Evolutionary conservation across 2,797 vertebrate genomes (phyloP).

Genomic region (Neopelma chrysocephalum): DNA sequence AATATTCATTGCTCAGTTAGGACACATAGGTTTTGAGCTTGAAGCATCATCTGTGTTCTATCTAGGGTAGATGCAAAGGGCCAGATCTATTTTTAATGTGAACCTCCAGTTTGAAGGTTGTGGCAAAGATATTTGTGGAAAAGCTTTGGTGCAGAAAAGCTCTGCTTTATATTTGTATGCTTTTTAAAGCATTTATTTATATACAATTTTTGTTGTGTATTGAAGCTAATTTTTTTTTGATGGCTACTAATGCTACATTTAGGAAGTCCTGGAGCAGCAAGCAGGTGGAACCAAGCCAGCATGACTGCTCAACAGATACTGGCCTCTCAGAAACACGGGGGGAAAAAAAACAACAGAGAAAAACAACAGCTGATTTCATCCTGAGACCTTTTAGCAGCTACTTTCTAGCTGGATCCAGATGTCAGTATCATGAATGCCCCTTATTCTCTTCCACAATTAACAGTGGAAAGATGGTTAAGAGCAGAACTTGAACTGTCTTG

Average conservation of each 20-base stretch:
- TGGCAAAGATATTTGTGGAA: not conserved
- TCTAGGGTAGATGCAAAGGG: not conserved
- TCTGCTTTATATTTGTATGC: not conserved
- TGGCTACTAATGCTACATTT: not conserved
- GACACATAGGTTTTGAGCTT: not conserved
- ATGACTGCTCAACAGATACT: not conserved
- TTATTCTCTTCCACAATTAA: not conserved
- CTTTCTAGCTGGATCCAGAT: not conserved
- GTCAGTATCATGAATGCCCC: accelerated
- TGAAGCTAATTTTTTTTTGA: not conserved
- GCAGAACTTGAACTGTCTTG: not conserved
- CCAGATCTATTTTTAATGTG: not conserved
- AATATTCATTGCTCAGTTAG: not conserved
- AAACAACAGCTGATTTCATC: not conserved
- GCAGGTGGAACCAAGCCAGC: not conserved
- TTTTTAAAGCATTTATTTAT: not conserved
- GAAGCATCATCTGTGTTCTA: not conserved
- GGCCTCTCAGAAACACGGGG: not conserved
- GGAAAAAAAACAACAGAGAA: too few species aligned
- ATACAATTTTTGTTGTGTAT: not conserved
- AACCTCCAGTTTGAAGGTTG: not conserved
- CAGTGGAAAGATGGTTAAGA: not conserved
- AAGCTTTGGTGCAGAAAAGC: not conserved
- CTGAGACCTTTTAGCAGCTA: not conserved
- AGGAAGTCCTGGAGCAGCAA: not conserved